These are phyloP conservation scores for Agrochola litura DNA, from an alignment of 2,888 invertebrate species.

Conservation along the genomic window DNA sequence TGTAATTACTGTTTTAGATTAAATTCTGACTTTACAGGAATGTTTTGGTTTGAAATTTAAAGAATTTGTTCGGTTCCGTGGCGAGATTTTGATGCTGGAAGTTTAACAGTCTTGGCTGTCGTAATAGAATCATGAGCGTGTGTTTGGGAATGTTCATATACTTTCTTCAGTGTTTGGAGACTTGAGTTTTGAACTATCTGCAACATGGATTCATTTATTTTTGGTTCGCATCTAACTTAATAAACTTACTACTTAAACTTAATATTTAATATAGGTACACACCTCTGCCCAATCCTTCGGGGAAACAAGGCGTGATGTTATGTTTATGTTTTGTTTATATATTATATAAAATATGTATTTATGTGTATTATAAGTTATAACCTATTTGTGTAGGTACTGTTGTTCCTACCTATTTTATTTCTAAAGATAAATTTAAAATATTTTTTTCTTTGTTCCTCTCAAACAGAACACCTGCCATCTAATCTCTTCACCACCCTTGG, in stretches of 20 bases:
- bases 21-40: slow-evolving; percentile 60
- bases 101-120: slow-evolving; percentile 38
- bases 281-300: too few relatives aligned
- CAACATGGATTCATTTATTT: neutral
- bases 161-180: slow-evolving; percentile 5
- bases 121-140: slow-evolving; percentile 37
- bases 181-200: slow-evolving; percentile 27
- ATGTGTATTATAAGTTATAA: too few relatives aligned
- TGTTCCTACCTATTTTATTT: too few relatives aligned
- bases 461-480: too few relatives aligned
- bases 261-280: neutral
- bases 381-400: too few relatives aligned
- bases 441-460: too few relatives aligned
- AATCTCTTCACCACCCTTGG: too few relatives aligned
- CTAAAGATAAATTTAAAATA: too few relatives aligned
- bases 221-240: neutral
- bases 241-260: neutral
- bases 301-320: too few relatives aligned
- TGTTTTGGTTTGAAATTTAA: slow-evolving; percentile 61
- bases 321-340: too few relatives aligned
- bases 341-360: too few relatives aligned
- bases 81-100: slow-evolving; percentile 37
- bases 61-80: slow-evolving; percentile 48
- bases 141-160: slow-evolving; percentile 17
- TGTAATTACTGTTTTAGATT: slow-evolving; percentile 61